Evolutionary conservation across 1,140 invertebrate species (phyloP).

Genomic region (Trichonephila inaurata): DNA sequence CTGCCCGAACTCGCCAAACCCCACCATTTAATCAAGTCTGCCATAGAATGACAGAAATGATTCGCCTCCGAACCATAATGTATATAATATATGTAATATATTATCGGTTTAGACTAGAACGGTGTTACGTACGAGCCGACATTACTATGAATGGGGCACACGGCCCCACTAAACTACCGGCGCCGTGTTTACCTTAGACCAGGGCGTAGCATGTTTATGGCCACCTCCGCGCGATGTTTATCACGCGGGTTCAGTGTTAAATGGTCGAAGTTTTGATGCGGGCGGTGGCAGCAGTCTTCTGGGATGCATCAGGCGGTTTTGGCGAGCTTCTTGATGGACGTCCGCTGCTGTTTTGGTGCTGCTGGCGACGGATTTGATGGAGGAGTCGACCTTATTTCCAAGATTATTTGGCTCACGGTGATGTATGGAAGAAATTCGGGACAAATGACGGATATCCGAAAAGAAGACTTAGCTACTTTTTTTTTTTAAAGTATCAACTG

Average conservation of each 20-base stretch:
- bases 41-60: conserved; percentile 60
- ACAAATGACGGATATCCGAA: conserved; percentile 22
- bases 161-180: conserved; percentile 62
- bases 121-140: conserved; percentile 57
- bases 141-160: conserved; percentile 64
- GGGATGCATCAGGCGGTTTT: conserved; percentile 49
- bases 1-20: background rate
- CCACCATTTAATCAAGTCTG: conserved; percentile 62
- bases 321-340: conserved; percentile 47
- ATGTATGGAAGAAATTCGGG: conserved; percentile 11
- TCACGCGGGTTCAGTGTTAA: conserved; percentile 58
- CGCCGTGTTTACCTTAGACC: conserved; percentile 48
- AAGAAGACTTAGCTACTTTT: background rate
- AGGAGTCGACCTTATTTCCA: background rate
- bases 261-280: conserved; percentile 55
- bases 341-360: conserved; percentile 21
- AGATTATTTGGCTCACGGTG: conserved; percentile 31
- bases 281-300: conserved; percentile 35
- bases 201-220: conserved; percentile 64
- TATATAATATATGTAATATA: conserved; percentile 71
- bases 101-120: conserved; percentile 63
- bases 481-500: background rate
- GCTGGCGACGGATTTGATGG: conserved; percentile 21
- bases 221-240: conserved; percentile 49
- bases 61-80: conserved; percentile 70